Conservation (phyloP, 2,113 vertebrate genomes). For the Mustela nigripes region DNA sequence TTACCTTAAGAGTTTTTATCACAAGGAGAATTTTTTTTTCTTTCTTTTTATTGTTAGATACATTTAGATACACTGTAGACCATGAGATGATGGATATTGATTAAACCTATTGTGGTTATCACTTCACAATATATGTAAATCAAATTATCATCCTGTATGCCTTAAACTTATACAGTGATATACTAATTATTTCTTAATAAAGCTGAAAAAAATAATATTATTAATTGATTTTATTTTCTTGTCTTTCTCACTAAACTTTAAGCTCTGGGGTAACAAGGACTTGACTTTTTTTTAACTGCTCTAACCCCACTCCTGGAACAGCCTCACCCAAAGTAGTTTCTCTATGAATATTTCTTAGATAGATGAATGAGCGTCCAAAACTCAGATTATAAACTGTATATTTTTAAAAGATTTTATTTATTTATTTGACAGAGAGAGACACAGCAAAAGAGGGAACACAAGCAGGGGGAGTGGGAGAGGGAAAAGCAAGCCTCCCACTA, state of each 20-base stretch:
- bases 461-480: too few relatives aligned
- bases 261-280: not conserved
- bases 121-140: not conserved
- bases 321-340: not conserved
- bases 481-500: too few relatives aligned
- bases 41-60: not conserved
- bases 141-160: not conserved
- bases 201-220: constrained; percentile 1
- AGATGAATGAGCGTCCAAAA: not conserved
- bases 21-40: not conserved
- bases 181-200: not conserved
- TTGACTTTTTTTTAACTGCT: not conserved
- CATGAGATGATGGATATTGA: not conserved
- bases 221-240: constrained; percentile 43
- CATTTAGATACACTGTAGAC: not conserved
- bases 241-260: constrained; percentile 13
- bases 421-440: too few relatives aligned
- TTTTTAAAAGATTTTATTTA: not conserved
- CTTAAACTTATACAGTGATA: constrained; percentile 12
- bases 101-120: not conserved
- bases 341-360: not conserved
- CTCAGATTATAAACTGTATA: not conserved
- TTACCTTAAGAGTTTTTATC: not conserved
- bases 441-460: too few relatives aligned
- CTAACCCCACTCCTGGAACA: not conserved